Evolutionary conservation across 2,888 invertebrate genomes (phyloP).

Genomic region (Lochmaea crataegi): DNA sequence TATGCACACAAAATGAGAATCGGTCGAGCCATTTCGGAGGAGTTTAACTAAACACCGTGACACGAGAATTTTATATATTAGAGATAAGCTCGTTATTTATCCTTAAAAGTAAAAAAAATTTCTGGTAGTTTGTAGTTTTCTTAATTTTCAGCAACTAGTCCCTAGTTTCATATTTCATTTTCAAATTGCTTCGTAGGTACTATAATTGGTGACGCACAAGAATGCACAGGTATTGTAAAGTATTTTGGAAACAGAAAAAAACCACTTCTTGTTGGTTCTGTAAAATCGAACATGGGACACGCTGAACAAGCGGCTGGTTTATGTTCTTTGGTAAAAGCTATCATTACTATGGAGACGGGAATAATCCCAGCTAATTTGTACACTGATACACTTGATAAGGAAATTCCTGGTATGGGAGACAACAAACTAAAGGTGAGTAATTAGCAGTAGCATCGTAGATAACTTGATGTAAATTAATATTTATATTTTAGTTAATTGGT

Average conservation of each 20-base stretch:
- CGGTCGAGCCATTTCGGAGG: no score
- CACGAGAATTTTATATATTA: no score
- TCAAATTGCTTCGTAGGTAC: slow-evolving; percentile 62
- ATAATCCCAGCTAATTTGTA: slow-evolving; percentile 80
- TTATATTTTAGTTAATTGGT: slow-evolving; percentile 64
- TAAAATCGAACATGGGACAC: slow-evolving; percentile 68
- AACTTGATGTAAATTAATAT: no score
- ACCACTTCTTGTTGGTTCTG: slow-evolving; percentile 70
- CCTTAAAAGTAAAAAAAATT: no score
- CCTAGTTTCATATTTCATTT: no score
- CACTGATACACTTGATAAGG: slow-evolving; percentile 70
- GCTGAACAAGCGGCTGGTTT: slow-evolving; percentile 66
- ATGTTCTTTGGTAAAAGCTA: slow-evolving; percentile 71
- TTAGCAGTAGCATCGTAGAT: neutral
- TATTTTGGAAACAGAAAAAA: slow-evolving; percentile 62
- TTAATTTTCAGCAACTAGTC: no score
- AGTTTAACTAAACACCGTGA: no score
- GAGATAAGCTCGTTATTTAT: no score
- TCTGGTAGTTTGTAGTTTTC: no score
- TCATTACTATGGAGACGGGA: slow-evolving; percentile 77
- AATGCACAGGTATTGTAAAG: slow-evolving; percentile 46
- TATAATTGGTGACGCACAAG: slow-evolving; percentile 49
- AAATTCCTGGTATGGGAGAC: slow-evolving; percentile 67
- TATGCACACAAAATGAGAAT: no score
- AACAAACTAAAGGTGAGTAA: slow-evolving; percentile 64